phyloP scores from a whole-genome alignment of 1,140 invertebrate species.

The Stegodyphus mimosarum region DNA sequence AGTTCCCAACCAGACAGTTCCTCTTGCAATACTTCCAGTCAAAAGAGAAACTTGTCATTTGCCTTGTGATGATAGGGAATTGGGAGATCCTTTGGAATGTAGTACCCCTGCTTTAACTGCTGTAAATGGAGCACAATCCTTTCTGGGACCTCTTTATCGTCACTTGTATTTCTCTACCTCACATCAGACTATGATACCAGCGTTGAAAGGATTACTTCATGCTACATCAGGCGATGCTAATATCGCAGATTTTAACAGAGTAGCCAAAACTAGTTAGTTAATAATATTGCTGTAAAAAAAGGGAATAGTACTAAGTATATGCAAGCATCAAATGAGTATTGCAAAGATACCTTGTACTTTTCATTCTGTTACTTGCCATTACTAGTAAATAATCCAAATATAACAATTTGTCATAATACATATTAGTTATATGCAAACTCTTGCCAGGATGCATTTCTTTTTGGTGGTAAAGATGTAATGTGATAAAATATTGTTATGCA shows the following conservation, averaged over 20 bases:
- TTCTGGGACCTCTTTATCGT: constrained; percentile 53
- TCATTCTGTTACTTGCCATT: too few species aligned
- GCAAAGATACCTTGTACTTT: too few species aligned
- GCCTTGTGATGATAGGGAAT: constrained; percentile 38
- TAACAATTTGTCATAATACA: too few species aligned
- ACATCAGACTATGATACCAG: constrained; percentile 46
- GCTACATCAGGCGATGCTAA: constrained; percentile 28
- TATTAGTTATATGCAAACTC: too few species aligned
- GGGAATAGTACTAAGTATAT: too few species aligned
- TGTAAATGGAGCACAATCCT: constrained; percentile 40
- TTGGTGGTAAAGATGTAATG: too few species aligned
- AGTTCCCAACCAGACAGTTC: neutral
- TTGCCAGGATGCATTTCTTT: too few species aligned
- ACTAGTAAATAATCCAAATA: too few species aligned
- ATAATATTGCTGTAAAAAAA: neutral
- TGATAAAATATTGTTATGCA: too few species aligned
- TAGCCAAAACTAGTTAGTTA: constrained; percentile 45
- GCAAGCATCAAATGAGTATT: too few species aligned
- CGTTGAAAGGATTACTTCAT: constrained; percentile 43
- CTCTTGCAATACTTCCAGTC: constrained; percentile 14
- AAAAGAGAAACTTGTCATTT: constrained; percentile 40
- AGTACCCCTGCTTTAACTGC: constrained; percentile 11
- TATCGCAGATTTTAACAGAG: constrained; percentile 40
- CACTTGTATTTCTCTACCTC: constrained; percentile 60
- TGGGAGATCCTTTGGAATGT: constrained; percentile 21